A percentile compares a stretch with the other conserved stretches of the same genome.
Conservation (phyloP, 2,888 invertebrate species). For the Lasioglossum vierecki region DNA sequence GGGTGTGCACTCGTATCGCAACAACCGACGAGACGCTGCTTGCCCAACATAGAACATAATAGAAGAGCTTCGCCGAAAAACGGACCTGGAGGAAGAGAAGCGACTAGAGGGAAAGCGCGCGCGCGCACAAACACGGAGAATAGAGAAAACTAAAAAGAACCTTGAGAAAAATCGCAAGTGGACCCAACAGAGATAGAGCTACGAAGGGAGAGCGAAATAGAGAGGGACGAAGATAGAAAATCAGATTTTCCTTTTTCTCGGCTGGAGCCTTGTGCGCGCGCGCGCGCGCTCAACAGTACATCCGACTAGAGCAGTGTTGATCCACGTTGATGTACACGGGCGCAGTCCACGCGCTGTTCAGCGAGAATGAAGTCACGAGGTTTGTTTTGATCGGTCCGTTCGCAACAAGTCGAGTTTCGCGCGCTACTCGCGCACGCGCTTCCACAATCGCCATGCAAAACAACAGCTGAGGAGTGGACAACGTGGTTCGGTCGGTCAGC, state of each 20-base stretch:
- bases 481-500: background rate
- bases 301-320: background rate
- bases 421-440: constrained; percentile 17
- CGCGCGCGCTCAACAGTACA: background rate
- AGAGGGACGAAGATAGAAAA: background rate
- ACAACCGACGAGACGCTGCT: constrained; percentile 1
- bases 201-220: background rate
- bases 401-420: constrained; percentile 3
- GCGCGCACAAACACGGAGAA: background rate
- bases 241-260: background rate
- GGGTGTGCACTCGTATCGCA: constrained; percentile 54
- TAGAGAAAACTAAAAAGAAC: background rate
- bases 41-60: background rate
- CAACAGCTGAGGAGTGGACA: background rate
- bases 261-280: background rate
- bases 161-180: background rate
- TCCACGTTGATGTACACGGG: background rate
- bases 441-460: constrained; percentile 30
- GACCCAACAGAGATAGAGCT: background rate
- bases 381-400: constrained; percentile 44
- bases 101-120: background rate
- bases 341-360: background rate
- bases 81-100: background rate
- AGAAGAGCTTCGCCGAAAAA: background rate
- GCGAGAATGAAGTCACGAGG: constrained; percentile 29